Conservation (phyloP, 1,140 invertebrate genomes). For the Ostrea edulis region DNA sequence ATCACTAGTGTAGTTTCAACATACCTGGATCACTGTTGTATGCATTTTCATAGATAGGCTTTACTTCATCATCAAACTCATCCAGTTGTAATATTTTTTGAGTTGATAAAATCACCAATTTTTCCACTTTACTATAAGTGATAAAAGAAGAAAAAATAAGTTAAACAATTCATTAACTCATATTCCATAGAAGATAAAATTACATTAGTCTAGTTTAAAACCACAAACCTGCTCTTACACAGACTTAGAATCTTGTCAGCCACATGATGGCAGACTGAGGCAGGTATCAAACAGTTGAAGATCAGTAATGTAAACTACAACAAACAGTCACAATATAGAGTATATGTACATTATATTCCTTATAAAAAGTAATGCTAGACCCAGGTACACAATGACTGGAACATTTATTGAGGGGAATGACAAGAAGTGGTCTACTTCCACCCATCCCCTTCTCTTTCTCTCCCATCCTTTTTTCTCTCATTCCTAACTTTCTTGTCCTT, state of each 20-base stretch:
- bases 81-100: slow-evolving; percentile 42
- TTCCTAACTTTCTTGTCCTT: too few species aligned
- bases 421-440: neutral
- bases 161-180: neutral
- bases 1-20: neutral
- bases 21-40: slow-evolving; percentile 55
- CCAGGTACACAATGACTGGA: too few species aligned
- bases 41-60: slow-evolving; percentile 48
- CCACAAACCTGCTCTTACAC: slow-evolving; percentile 38
- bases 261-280: slow-evolving; percentile 51
- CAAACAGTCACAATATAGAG: neutral
- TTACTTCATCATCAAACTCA: slow-evolving; percentile 37
- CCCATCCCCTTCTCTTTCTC: neutral
- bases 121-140: slow-evolving; percentile 49
- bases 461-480: too few species aligned
- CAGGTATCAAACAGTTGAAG: slow-evolving; percentile 48
- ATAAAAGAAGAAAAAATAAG: neutral
- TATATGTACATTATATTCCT: neutral
- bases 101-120: slow-evolving; percentile 49
- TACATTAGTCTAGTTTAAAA: neutral
- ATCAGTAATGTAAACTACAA: slow-evolving; percentile 55
- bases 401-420: neutral
- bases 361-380: too few species aligned
- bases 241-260: slow-evolving; percentile 53
- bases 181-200: neutral